Conservation (phyloP, 2,797 vertebrate species). For the Octomys mimax region DNA sequence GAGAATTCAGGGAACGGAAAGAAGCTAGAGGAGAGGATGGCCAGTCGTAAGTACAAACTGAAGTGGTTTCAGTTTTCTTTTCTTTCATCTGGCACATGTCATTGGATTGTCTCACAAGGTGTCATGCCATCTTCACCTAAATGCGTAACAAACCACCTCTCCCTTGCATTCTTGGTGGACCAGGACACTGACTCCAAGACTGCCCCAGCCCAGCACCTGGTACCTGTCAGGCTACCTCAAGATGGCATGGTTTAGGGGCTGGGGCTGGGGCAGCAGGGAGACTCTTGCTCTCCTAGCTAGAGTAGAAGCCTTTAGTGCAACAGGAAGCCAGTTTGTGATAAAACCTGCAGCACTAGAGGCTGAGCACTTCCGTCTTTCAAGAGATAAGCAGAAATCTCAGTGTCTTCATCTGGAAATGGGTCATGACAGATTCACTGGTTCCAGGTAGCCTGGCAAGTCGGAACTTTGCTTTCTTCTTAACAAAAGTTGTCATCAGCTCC, state of each 20-base stretch:
- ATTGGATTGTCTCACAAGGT: neutral
- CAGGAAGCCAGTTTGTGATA: neutral
- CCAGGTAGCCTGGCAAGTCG: neutral
- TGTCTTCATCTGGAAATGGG: neutral
- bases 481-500: neutral
- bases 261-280: neutral
- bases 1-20: neutral
- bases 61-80: neutral
- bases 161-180: neutral
- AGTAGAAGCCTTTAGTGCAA: neutral
- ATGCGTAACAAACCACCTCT: neutral
- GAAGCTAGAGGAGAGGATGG: neutral
- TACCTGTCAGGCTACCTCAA: neutral
- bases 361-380: neutral
- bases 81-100: neutral
- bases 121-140: neutral
- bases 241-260: neutral
- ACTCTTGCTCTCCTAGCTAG: neutral
- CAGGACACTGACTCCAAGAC: rapidly evolving
- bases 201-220: too few species aligned
- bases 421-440: neutral
- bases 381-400: neutral
- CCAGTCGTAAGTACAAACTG: neutral
- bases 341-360: neutral
- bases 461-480: neutral